Percentiles rank a stretch among this genome's conserved stretches.
These are phyloP conservation scores for Chloroceryle inda DNA, from an alignment of 2,797 vertebrate species.

Conservation along the genomic window DNA sequence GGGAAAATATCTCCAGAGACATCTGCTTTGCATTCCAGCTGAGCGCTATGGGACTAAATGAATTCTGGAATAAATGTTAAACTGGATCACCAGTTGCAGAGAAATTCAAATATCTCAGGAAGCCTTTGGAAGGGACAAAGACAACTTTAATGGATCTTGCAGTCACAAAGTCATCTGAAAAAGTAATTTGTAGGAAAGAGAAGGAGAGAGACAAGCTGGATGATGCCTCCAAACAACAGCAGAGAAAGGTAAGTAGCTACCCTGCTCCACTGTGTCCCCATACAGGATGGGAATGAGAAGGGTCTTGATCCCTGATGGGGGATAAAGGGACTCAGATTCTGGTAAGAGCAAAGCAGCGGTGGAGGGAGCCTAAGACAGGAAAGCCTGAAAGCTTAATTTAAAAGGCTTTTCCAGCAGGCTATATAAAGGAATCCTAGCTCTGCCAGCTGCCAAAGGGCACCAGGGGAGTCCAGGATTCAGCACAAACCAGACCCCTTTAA, in stretches of 20 bases:
- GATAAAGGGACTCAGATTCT: background rate
- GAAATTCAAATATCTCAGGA: background rate
- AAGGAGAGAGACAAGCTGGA: background rate
- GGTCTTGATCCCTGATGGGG: fast-evolving
- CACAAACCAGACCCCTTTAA: background rate
- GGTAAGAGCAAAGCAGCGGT: background rate
- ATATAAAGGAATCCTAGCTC: background rate
- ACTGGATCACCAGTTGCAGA: background rate
- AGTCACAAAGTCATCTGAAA: background rate
- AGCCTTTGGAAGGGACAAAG: background rate
- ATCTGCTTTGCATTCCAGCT: constrained; percentile 30
- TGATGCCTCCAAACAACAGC: background rate
- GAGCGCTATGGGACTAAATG: background rate
- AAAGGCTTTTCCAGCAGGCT: background rate
- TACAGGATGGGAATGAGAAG: fast-evolving
- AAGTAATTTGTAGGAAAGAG: background rate
- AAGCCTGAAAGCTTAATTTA: background rate
- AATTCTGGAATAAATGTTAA: constrained; percentile 29
- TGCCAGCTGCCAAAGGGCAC: background rate
- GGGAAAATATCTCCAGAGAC: background rate
- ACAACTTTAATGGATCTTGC: background rate
- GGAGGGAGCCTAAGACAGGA: background rate
- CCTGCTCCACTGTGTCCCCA: fast-evolving
- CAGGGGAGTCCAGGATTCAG: background rate
- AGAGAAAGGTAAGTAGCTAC: background rate